Conservation (phyloP, 2,797 vertebrate genomes). For the Scolopax bukidnonensis region DNA sequence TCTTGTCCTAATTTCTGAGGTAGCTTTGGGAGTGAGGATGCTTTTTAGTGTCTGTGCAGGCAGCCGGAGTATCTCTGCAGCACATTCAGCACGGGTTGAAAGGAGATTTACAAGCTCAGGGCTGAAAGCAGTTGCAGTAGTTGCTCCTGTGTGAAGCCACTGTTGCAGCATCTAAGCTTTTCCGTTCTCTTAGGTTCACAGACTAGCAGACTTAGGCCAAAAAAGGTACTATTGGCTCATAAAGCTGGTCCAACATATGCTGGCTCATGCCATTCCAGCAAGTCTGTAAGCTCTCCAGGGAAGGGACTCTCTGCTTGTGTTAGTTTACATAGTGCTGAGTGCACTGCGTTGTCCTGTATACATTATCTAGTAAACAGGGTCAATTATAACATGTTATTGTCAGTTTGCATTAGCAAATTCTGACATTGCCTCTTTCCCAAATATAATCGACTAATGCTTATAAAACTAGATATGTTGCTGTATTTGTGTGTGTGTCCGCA, state of each 20-base stretch:
- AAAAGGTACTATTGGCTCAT: neutral
- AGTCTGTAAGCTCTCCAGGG: neutral
- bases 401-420: neutral
- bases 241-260: neutral
- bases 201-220: neutral
- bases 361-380: neutral
- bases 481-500: neutral
- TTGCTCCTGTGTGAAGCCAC: neutral
- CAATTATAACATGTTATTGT: constrained; percentile 2
- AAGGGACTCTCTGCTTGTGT: neutral
- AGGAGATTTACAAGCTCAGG: neutral
- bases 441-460: neutral
- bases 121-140: neutral
- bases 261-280: constrained; percentile 1
- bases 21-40: neutral
- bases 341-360: neutral
- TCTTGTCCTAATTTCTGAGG: neutral
- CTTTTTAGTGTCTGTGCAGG: neutral
- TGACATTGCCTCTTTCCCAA: neutral
- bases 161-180: neutral
- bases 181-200: neutral
- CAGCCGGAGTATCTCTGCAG: neutral
- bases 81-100: neutral
- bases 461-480: neutral
- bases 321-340: neutral